These are phyloP conservation scores for Colinus virginianus DNA, from an alignment of 2,113 vertebrate species.

Conservation along the genomic window DNA sequence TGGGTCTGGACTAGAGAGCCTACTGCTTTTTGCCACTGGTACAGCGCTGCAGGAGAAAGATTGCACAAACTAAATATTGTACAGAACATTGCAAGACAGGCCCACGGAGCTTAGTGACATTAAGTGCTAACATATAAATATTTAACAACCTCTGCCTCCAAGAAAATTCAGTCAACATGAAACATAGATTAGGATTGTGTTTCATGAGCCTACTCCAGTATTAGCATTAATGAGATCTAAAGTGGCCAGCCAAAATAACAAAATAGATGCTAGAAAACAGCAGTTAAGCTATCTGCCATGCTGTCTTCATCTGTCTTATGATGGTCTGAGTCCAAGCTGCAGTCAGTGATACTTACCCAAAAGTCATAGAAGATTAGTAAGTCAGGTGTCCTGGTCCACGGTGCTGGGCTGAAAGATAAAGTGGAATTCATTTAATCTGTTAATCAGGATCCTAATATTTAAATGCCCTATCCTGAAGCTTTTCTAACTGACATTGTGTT, in stretches of 20 bases:
- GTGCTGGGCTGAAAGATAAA: constrained; percentile 54
- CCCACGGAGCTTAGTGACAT: neutral
- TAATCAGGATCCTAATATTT: constrained; percentile 73
- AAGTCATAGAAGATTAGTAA: constrained; percentile 64
- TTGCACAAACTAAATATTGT: constrained; percentile 19
- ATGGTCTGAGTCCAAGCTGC: constrained; percentile 32
- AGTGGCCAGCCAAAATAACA: constrained; percentile 39
- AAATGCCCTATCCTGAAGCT: constrained; percentile 63
- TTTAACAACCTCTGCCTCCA: constrained; percentile 33
- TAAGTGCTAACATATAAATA: constrained; percentile 55
- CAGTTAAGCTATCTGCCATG: constrained; percentile 29
- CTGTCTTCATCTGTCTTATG: constrained; percentile 2
- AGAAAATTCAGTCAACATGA: constrained; percentile 47
- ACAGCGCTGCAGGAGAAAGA: constrained; percentile 1
- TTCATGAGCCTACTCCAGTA: constrained; percentile 15
- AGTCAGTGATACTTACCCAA: constrained; percentile 44
- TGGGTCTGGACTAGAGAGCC: neutral
- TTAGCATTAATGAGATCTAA: constrained; percentile 52
- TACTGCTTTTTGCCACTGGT: neutral
- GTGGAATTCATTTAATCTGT: constrained; percentile 66
- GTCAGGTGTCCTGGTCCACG: neutral
- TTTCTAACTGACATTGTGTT: constrained; percentile 67
- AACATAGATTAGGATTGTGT: constrained; percentile 44
- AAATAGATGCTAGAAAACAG: constrained; percentile 52
- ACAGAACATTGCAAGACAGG: neutral